phyloP scores from a whole-genome alignment of 2,797 vertebrate species.

The Helarctos malayanus region DNA sequence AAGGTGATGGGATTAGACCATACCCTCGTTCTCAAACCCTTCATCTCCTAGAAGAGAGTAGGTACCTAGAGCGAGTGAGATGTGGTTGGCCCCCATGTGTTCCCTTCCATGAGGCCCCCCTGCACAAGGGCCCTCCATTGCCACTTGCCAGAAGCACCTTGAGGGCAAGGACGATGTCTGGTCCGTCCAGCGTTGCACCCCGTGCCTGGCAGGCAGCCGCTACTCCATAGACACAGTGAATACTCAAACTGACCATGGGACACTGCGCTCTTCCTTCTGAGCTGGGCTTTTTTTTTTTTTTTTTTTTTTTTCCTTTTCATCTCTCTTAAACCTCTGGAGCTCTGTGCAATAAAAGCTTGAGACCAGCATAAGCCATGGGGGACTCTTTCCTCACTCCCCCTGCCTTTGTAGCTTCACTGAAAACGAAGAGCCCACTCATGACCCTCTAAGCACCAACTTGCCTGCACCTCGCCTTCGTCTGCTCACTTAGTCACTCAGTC shows the following conservation, averaged over 20 bases:
- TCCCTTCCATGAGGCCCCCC: not conserved
- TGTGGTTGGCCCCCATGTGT: accelerated
- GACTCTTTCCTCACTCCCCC: not conserved
- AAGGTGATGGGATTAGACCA: not conserved
- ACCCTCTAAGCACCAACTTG: not conserved
- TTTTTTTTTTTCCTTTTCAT: too few species aligned
- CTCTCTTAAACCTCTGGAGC: not conserved
- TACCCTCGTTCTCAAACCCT: not conserved
- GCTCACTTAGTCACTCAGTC: not conserved
- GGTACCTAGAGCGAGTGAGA: accelerated
- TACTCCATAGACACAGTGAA: too few species aligned
- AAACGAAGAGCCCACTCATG: not conserved
- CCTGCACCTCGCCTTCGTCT: not conserved
- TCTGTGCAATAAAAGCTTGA: not conserved
- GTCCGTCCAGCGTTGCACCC: accelerated
- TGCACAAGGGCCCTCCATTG: not conserved
- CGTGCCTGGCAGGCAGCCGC: accelerated
- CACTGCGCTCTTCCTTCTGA: not conserved
- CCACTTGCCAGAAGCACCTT: accelerated
- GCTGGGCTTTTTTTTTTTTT: not conserved
- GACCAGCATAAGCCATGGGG: not conserved
- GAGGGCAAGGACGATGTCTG: not conserved
- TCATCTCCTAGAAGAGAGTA: not conserved
- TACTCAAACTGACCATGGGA: accelerated
- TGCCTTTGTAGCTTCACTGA: not conserved